Base-by-base conservation (phyloP, 2,113 vertebrate genomes). In the Callipepla californica region DNA sequence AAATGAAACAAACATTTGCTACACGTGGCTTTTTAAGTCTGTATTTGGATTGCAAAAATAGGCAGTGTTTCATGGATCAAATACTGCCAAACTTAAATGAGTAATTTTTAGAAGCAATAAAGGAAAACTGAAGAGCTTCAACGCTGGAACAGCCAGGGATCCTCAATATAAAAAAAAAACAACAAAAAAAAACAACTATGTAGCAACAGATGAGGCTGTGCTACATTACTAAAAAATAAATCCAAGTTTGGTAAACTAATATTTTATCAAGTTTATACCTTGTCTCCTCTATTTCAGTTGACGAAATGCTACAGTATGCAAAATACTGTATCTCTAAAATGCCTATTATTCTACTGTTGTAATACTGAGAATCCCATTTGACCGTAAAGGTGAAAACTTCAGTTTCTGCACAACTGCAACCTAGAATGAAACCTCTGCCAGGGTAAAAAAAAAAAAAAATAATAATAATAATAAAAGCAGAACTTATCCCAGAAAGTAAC, bases 51-150 rank as follows among this genome's bases (percentile, higher is more conserved):
- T 32, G 1, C 15, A 80, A 22, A 80, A 80, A 16, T 63, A 55
- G 13, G 21, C 90, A 1, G 1, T 22, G 1, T 2, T 66, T 91
- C 42, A 63, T 17, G 2, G 26, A 76, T 38, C 13, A 73, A 80
- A 58, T 20, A 4, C 7, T 30, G 5, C 13, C 10, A 51, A 72
- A 30, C 0, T 1, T n/a, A 53, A 73, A 32, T 5, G 3, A 58
- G 30, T 3, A 26, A 8, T 13, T 69, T 76, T 44, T 70, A 76
- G 55, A 85, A 80, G 66, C 8, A 69, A 11, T 11, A 62, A 83
- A 38, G 84, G 11, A 17, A 87, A 78, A 6, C 5, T 45, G 21
- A 62, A 77, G 4, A 17, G 18, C 18, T 87, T 80, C 7, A 80
- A 47, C 51, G 34, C 26, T 38, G 6, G 21, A 76, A 91, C 25